Base-by-base conservation (phyloP, 2,888 invertebrate species). In the Lypha dubia region DNA sequence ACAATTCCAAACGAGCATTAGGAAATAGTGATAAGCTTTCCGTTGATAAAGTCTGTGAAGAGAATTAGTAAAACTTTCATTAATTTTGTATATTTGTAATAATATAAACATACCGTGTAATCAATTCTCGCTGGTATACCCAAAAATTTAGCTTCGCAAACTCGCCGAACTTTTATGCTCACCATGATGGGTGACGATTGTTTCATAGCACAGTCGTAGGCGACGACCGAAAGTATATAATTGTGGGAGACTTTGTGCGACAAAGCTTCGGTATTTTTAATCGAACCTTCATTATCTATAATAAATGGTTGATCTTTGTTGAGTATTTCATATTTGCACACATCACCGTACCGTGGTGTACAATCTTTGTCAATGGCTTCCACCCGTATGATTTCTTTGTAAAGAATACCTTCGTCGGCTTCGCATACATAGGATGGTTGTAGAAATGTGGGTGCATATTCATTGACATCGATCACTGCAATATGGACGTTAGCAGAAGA, bases 191-290 rank as follows among this genome's bases (percentile, higher is more conserved):
- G 98, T 1, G 96, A 94, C 0, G 98, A 98, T 91, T 96, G 95
- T 91, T 97, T 96, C 97, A 98, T 98, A 62, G 98, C 99, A 92
- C 99, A 99, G 93, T 99, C 99, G 91, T 97, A 98, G 1, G 99
- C 99, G 83, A 98, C 97, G 83, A 99, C 98, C 41, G 98, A 97
- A 67, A 99, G 93, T 88, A 99, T 98, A 93, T 99, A 98, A 92
- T 98, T 99, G 93, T 98, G 98, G 8, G 97, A 96, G 84, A 96
- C 94, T 91, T 97, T 97, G 93, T 97, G 98, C 89, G 98, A 98
- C 90, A 99, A 93, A 0, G 97, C 96, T 89, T 97, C 97, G 0
- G 97, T 98, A 93, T 98, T 99, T 87, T 96, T 95, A 87, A 99
- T 96, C n/a, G 96, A 96, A 73, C 98, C 99, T 90, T 98, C 97